phyloP scores from a whole-genome alignment of 2,797 vertebrate species.

The Carcharodon carcharias region DNA sequence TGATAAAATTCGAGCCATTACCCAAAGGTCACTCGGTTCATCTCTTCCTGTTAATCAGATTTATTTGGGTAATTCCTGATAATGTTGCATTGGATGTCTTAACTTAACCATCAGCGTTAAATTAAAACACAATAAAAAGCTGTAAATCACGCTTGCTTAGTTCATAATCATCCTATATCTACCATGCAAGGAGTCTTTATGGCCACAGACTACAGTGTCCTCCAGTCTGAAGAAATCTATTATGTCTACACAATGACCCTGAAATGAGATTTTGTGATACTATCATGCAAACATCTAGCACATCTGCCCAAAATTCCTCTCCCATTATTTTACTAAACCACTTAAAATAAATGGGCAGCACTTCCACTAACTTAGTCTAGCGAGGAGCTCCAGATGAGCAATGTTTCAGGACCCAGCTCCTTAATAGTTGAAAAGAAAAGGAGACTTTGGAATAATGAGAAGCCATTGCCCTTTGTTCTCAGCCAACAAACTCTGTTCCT shows the following conservation, averaged over 20 bases:
- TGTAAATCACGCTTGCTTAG: neutral
- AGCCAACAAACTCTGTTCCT: too few relatives aligned
- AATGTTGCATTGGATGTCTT: constrained; percentile 1
- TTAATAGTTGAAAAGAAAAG: neutral
- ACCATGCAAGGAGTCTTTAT: constrained; percentile 5
- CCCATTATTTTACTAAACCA: too few relatives aligned
- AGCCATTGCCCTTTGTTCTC: too few relatives aligned
- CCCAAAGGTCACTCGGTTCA: neutral
- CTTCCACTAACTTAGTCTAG: neutral
- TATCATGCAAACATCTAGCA: neutral
- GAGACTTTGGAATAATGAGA: neutral
- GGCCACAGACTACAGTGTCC: neutral
- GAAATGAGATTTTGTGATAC: neutral
- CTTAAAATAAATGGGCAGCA: neutral
- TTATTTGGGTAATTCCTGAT: constrained; percentile 13
- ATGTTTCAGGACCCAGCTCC: too few relatives aligned
- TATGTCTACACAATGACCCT: neutral
- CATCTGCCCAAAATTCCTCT: neutral
- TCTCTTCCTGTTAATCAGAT: neutral
- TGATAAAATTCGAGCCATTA: neutral
- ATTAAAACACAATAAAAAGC: neutral
- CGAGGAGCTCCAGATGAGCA: neutral
- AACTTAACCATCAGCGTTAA: neutral
- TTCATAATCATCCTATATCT: neutral
- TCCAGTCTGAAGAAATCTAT: too few relatives aligned